Conservation (phyloP, 2,113 vertebrate genomes). For the Heterotilapia buettikoferi region DNA sequence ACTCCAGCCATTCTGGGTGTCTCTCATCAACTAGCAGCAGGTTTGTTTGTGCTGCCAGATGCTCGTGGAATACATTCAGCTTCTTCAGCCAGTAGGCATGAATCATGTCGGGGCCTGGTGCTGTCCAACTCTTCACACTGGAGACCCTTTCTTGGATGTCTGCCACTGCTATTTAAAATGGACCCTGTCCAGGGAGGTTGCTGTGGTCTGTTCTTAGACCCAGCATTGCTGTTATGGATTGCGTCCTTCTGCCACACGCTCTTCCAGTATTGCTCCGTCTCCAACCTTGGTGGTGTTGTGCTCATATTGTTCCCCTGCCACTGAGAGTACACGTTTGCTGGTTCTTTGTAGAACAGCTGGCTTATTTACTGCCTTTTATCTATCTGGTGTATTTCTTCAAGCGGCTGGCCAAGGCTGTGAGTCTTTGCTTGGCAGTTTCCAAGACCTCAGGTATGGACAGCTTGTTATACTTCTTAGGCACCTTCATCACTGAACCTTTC, state of each 20-base stretch:
- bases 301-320: neutral
- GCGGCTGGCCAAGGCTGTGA: neutral
- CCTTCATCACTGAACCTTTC: neutral
- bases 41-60: neutral
- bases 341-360: neutral
- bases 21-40: neutral
- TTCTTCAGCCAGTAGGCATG: neutral
- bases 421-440: neutral
- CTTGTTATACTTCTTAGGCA: neutral
- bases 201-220: neutral
- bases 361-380: neutral
- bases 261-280: neutral
- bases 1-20: neutral
- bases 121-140: neutral
- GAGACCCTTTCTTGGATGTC: neutral
- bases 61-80: neutral
- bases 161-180: neutral
- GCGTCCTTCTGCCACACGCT: neutral
- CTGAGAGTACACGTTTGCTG: neutral
- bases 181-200: neutral
- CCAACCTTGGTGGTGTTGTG: neutral
- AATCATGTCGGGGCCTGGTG: neutral
- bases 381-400: neutral
- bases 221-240: neutral
- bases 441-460: neutral